Evolutionary conservation across 2,113 vertebrate genomes (phyloP).

Genomic region (Anguilla rostrata): DNA sequence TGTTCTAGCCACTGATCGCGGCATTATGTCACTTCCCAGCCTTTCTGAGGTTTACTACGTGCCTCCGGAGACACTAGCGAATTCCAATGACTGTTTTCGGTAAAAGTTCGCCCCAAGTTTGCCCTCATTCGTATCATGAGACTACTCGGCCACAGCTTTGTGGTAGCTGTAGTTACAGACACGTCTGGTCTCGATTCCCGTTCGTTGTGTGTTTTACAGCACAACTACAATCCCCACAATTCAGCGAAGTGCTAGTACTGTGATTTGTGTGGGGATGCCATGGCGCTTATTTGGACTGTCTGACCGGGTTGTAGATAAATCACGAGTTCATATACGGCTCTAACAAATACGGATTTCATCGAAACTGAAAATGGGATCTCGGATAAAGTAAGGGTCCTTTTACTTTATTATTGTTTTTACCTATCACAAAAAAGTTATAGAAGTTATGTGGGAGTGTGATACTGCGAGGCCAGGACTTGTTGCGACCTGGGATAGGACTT

Average conservation of each 20-base stretch:
- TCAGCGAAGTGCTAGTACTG: slow-evolving; percentile 17
- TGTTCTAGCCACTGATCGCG: not conserved
- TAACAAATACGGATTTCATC: slow-evolving; percentile 27
- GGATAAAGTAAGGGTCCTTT: slow-evolving; percentile 65
- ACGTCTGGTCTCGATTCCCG: accelerated
- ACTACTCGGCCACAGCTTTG: not conserved
- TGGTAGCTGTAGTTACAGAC: slow-evolving; percentile 59
- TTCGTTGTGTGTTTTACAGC: accelerated
- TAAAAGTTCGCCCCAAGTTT: not conserved
- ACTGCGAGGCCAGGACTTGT: slow-evolving; percentile 26
- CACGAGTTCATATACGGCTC: slow-evolving; percentile 45
- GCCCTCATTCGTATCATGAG: slow-evolving; percentile 28
- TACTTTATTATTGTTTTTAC: not conserved
- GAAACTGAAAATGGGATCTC: slow-evolving; percentile 64
- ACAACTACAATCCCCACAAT: slow-evolving; percentile 60
- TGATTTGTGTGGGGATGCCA: slow-evolving; percentile 54
- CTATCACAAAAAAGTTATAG: not conserved
- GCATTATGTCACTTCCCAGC: not conserved
- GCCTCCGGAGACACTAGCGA: not conserved
- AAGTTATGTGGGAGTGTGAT: not conserved
- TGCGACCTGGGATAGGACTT: slow-evolving; percentile 14
- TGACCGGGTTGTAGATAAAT: slow-evolving; percentile 55
- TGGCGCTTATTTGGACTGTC: slow-evolving; percentile 53
- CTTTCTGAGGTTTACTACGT: not conserved
- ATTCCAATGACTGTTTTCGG: not conserved